phyloP scores from a whole-genome alignment of 2,888 invertebrate species.

The Dyspetes luteomarginatus region DNA sequence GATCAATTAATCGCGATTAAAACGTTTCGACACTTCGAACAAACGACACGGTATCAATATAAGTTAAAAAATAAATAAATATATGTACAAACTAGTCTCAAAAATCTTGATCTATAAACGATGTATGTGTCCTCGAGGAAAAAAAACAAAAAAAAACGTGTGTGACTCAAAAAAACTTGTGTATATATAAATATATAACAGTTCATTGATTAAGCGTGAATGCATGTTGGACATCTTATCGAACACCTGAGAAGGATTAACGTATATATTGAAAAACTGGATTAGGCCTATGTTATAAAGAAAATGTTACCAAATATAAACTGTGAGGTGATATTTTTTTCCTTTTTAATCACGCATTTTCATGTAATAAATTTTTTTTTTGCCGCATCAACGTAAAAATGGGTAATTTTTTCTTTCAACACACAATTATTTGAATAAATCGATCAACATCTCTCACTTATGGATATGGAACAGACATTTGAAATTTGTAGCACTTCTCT shows the following conservation, averaged over 20 bases:
- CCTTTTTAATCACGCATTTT: constrained; percentile 23
- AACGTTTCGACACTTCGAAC: constrained; percentile 42
- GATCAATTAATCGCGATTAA: constrained; percentile 39
- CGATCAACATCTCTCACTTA: not conserved
- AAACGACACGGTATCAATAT: constrained; percentile 49
- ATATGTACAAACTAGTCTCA: constrained; percentile 72
- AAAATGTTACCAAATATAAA: constrained; percentile 53
- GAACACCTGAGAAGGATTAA: constrained; percentile 18
- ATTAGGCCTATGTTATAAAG: constrained; percentile 48
- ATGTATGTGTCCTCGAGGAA: constrained; percentile 53
- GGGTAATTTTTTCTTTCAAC: not conserved
- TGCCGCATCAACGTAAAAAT: not conserved
- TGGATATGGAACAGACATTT: not conserved
- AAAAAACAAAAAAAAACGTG: constrained; percentile 24
- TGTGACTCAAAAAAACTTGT: constrained; percentile 55
- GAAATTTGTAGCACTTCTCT: not conserved
- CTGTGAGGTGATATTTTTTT: constrained; percentile 13
- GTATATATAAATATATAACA: constrained; percentile 61
- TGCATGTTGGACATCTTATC: constrained; percentile 34
- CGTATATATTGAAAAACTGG: constrained; percentile 14
- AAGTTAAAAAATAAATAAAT: constrained; percentile 57
- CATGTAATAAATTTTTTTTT: not conserved
- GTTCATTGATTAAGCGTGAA: constrained; percentile 47
- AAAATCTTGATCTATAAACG: constrained; percentile 63
- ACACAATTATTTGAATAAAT: constrained; percentile 2